phyloP scores from a whole-genome alignment of 2,113 vertebrate species.

The Amphilophus citrinellus region DNA sequence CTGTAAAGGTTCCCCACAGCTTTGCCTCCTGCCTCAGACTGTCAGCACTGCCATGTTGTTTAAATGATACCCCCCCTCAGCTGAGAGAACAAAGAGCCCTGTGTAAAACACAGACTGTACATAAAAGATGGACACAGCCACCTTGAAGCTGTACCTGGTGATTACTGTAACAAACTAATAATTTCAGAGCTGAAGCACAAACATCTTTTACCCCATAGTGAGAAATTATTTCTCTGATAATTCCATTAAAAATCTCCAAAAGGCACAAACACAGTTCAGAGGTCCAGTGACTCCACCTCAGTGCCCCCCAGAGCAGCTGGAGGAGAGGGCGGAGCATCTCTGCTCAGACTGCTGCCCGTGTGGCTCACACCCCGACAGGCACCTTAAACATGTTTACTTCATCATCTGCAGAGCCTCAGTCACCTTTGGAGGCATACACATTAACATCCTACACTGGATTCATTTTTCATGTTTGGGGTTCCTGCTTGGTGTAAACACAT shows the following conservation, averaged over 20 bases:
- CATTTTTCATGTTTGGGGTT: too few species aligned
- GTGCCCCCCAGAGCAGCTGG: neutral
- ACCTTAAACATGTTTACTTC: too few species aligned
- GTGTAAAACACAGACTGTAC: neutral
- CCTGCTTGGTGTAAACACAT: too few species aligned
- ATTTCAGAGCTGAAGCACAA: neutral
- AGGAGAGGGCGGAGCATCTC: too few species aligned
- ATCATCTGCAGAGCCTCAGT: too few species aligned
- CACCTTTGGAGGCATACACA: too few species aligned
- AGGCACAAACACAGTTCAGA: neutral
- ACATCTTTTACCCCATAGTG: neutral
- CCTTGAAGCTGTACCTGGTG: accelerated
- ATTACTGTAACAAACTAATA: neutral
- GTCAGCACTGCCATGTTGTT: constrained; percentile 43
- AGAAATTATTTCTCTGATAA: neutral
- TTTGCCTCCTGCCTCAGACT: neutral
- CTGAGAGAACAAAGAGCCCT: neutral
- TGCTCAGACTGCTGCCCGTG: too few species aligned
- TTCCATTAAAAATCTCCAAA: neutral
- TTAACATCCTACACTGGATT: too few species aligned
- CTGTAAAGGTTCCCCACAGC: neutral
- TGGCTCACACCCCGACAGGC: too few species aligned
- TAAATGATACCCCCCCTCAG: neutral
- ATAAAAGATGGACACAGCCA: neutral
- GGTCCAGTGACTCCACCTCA: too few species aligned